Conservation (phyloP, 2,888 invertebrate genomes). For the Cataglyphis cursor region DNA sequence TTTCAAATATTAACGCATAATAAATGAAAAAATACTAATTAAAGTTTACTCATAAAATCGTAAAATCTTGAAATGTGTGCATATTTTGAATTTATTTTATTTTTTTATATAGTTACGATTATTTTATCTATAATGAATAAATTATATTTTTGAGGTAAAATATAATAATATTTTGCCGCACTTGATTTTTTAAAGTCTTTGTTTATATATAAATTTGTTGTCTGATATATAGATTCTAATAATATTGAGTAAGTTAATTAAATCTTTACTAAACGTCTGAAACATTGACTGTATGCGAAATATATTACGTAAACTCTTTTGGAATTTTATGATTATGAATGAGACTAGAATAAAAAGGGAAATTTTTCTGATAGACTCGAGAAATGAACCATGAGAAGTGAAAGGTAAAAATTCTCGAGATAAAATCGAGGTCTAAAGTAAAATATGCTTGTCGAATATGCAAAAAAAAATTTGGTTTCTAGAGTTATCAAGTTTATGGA, state of each 20-base stretch:
- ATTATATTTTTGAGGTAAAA: not conserved
- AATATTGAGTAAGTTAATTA: not conserved
- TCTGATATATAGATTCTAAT: not conserved
- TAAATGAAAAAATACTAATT: not conserved
- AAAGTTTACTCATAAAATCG: not conserved
- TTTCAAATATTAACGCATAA: not conserved
- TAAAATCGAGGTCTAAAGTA: not conserved
- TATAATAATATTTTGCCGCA: not conserved
- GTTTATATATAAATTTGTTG: not conserved
- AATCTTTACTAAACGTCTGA: slow-evolving; percentile 14
- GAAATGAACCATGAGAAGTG: not conserved
- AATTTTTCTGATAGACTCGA: not conserved
- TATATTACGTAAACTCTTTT: slow-evolving; percentile 10
- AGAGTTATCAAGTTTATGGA: not conserved
- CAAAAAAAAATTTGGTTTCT: not conserved
- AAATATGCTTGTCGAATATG: not conserved
- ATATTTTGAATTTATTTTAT: not conserved
- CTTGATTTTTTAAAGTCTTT: not conserved
- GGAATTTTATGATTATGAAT: not conserved
- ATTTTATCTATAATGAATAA: slow-evolving; percentile 1
- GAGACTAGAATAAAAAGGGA: not conserved
- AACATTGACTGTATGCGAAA: not conserved
- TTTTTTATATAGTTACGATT: not conserved
- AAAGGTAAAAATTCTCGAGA: slow-evolving; percentile 11
- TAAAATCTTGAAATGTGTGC: not conserved